These are phyloP conservation scores for Pseudomyrmex concolor DNA, from an alignment of 1,140 invertebrate species.

Conservation along the genomic window DNA sequence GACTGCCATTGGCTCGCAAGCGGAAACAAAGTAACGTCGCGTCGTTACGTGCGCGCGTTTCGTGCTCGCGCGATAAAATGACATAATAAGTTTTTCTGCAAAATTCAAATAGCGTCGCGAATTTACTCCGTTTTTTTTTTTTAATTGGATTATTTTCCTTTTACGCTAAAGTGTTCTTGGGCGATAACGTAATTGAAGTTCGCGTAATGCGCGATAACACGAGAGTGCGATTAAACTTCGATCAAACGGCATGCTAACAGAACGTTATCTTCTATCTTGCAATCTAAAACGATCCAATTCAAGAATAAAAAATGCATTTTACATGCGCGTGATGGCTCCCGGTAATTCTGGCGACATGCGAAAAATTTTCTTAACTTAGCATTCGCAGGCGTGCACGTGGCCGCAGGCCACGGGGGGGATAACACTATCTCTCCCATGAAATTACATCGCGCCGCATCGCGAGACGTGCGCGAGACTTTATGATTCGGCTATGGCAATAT, in stretches of 20 bases:
- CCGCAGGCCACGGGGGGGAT: neutral
- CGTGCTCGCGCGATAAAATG: neutral
- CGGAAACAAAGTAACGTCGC: conserved; percentile 13
- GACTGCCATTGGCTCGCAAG: neutral
- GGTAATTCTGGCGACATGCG: conserved; percentile 11
- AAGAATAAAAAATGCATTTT: neutral
- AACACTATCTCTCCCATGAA: conserved; percentile 23
- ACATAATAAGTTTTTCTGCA: neutral
- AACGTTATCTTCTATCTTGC: neutral
- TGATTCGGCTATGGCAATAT: conserved; percentile 25
- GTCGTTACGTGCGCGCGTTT: neutral
- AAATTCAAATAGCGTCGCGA: conserved; percentile 5
- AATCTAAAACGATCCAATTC: neutral
- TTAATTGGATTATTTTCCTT: conserved; percentile 17
- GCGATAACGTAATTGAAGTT: conserved; percentile 19
- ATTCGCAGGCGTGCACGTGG: neutral
- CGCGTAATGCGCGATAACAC: neutral
- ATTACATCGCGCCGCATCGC: conserved; percentile 2
- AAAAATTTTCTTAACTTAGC: conserved; percentile 14
- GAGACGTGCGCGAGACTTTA: conserved; percentile 27
- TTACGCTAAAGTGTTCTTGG: neutral
- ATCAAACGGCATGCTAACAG: neutral
- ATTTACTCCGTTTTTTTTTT: neutral
- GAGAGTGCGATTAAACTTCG: neutral
- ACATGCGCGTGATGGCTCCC: neutral